Base-by-base conservation (phyloP, 1,140 invertebrate genomes). In the Gonioctena quinquepunctata region DNA sequence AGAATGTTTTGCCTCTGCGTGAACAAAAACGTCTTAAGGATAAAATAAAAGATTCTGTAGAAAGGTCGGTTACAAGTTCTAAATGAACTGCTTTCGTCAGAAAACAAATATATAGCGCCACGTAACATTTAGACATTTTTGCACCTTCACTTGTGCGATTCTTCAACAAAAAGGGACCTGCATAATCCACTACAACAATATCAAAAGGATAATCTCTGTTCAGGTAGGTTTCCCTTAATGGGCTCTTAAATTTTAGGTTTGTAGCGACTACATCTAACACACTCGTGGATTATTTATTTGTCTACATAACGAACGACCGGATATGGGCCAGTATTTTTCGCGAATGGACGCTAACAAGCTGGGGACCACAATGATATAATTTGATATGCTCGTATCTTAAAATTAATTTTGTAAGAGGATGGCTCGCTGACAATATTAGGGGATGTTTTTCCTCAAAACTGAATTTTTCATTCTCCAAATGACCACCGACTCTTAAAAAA, bases 81-180 rank as follows among this genome's bases (percentile, higher is more conserved):
- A 84, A 67, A 70, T 84, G 81, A 1, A 84, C 68, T 0, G 83
- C 82, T 25, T 76, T 76, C 0, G 76, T 76, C 0, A 56, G 26
- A 25, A 72, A 48, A 60, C 71, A 72, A 11, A 65, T 48, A 16
- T 70, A 66, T 11, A 70, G 8, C 1, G 50, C 66, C 6, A 70
- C 49, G 26, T 70, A 70, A 19, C 65, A 19, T 56, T 72, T 69
- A 70, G 21, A 0, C 69, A 74, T n/a, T 69, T 72, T 57, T 52
- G 70, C 60, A 26, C 56, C 33, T 11, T 33, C 21, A 60, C 33
- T 57, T 48, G 57, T 66, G 13, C 59, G 42, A 25, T 70, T 62
- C 25, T 70, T 70, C 57, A 70, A 19, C 7, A 3, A 48, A 49
- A 68, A 59, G 13, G 69, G 69, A 18, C 69, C 69, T 0, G 8